Conservation (phyloP, 92 coral and sea anemone species). For the Phenganax subtilis region DNA sequence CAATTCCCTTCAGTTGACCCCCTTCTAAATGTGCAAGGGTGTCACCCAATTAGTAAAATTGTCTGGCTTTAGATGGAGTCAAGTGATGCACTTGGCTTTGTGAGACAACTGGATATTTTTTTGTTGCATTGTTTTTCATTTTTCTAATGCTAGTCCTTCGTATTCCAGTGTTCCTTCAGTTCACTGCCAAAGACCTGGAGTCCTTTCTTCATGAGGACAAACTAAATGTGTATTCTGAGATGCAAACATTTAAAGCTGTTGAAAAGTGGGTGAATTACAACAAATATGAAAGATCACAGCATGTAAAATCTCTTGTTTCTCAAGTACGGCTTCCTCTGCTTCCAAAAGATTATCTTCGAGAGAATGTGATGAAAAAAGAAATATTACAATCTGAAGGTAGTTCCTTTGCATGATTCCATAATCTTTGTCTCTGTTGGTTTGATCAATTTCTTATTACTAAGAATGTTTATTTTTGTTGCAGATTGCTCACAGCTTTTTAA, state of each 20-base stretch:
- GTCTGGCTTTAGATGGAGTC: too few relatives aligned
- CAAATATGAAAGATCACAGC: constrained; percentile 41
- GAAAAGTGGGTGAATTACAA: constrained; percentile 60
- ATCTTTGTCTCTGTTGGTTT: background rate
- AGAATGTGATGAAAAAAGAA: constrained; percentile 23
- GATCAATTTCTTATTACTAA: background rate
- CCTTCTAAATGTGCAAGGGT: too few relatives aligned
- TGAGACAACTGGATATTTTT: too few relatives aligned
- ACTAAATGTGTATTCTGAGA: constrained; percentile 60
- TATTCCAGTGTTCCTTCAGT: constrained; percentile 12
- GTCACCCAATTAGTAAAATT: too few relatives aligned
- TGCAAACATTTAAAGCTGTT: constrained; percentile 52
- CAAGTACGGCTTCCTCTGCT: constrained; percentile 51
- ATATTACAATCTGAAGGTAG: constrained; percentile 18
- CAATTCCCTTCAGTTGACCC: too few relatives aligned
- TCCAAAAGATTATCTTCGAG: constrained; percentile 22
- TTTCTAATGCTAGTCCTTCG: background rate
- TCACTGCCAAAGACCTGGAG: constrained; percentile 9
- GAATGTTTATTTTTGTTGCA: background rate
- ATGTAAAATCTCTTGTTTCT: constrained; percentile 42
- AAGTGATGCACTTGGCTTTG: too few relatives aligned
- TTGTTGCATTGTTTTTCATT: too few relatives aligned
- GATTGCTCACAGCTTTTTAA: constrained; percentile 20
- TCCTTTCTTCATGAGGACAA: constrained; percentile 21
- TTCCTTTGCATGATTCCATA: too few relatives aligned